Evolutionary conservation across 2,888 invertebrate genomes (phyloP), one percentile per base, ranked within the genome.

Genomic region (Drosophila barbarae): DNA sequence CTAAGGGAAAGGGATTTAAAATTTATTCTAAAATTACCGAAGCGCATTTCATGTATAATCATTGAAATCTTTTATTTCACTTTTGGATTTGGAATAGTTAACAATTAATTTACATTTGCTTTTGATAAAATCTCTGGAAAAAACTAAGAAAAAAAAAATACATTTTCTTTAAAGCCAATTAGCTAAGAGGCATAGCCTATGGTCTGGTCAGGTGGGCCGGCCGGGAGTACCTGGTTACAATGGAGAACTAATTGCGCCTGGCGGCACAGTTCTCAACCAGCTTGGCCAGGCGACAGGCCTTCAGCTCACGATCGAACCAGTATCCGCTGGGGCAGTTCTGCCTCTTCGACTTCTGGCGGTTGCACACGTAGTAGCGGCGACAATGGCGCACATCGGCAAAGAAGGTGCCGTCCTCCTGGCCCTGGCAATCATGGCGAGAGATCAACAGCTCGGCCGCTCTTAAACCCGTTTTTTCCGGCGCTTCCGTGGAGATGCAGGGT

Each of bases 281-380:
- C 2, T n/a, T 34, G 50, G 68, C 52, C n/a, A 30, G 59, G 0
- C 42, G 63, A 18, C 81, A 76, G 6, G 2, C 7, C 23, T 50
- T 44, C 28, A 51, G 57, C 36, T n/a, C 8, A 28, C 71, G 59
- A 46, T 77, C 76, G 42, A 70, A 77, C 76, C 76, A 76, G 15
- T 60, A 46, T 1, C 76, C 78, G 12, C 0, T 5, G 9, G 73
- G 70, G 28, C 76, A 77, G 18, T 2, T 26, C 35, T 55, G 54
- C 13, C 73, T 56, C 32, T 41, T 57, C 2, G 59, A 26, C 10
- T 47, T 59, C 34, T 60, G 70, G 21, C 65, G 60, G 28, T 34
- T 52, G 47, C 76, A 73, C 6, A 71, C 50, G 30, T 68, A 76
- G 67, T 49, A 76, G 9, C 71, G 73, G 36, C 73, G 70, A 39